A percentile compares a stretch with the other conserved stretches of the same genome.
These are phyloP conservation scores for Zaprionus vittiger DNA, from an alignment of 1,140 invertebrate species.

Conservation along the genomic window DNA sequence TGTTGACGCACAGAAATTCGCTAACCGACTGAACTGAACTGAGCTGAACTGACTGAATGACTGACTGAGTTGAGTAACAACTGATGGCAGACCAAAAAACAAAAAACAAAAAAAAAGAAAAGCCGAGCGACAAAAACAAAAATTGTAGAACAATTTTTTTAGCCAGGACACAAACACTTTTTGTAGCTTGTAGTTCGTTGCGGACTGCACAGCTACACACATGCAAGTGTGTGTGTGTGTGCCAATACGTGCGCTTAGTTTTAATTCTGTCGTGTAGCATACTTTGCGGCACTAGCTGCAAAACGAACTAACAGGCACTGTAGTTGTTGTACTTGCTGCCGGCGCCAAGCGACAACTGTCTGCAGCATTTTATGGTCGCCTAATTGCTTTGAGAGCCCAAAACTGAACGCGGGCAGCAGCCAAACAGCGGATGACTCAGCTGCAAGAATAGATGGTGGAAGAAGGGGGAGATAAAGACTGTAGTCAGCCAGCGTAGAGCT, in stretches of 20 bases:
- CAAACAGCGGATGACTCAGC: slow-evolving; percentile 54
- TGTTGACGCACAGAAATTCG: slow-evolving; percentile 64
- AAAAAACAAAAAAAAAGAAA: neutral
- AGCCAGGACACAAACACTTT: slow-evolving; percentile 41
- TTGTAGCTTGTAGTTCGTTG: slow-evolving; percentile 8
- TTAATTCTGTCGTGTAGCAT: slow-evolving; percentile 71
- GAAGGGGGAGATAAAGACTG: neutral
- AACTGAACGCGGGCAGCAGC: slow-evolving; percentile 2
- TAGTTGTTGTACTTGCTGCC: slow-evolving; percentile 18
- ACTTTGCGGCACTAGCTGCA: slow-evolving; percentile 51
- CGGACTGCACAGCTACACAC: slow-evolving; percentile 1
- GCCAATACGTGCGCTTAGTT: slow-evolving; percentile 46
- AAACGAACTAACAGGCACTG: slow-evolving; percentile 30
- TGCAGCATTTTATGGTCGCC: slow-evolving; percentile 31
- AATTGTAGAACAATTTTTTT: slow-evolving; percentile 2
- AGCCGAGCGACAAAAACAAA: neutral
- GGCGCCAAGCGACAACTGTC: slow-evolving; percentile 57
- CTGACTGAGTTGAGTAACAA: slow-evolving; percentile 16
- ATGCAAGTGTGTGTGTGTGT: neutral
- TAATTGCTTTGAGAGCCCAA: slow-evolving; percentile 38
- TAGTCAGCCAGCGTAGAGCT: neutral
- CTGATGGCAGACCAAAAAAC: slow-evolving; percentile 2
- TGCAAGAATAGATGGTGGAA: neutral
- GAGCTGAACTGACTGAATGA: slow-evolving; percentile 26
- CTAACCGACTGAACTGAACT: slow-evolving; percentile 56